phyloP scores from a whole-genome alignment of 1,140 invertebrate species.

The Geopemphigus sp. region DNA sequence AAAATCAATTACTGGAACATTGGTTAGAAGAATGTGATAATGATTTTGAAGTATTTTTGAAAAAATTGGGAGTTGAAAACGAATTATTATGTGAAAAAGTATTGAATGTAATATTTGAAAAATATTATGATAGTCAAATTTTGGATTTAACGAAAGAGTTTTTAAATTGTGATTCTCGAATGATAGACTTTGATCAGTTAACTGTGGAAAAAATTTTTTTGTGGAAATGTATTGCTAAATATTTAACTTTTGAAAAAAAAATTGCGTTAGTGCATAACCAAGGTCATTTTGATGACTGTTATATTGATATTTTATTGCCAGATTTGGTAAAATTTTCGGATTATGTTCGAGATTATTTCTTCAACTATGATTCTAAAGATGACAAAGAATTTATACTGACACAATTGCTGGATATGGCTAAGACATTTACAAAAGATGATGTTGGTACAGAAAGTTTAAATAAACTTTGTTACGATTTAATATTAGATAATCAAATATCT shows the following conservation, averaged over 20 bases:
- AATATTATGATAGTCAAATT: slow-evolving; percentile 32
- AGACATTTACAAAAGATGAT: slow-evolving; percentile 13
- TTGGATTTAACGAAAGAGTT: not conserved
- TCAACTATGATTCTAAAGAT: slow-evolving; percentile 2
- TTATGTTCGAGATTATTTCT: slow-evolving; percentile 32
- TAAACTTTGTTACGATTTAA: slow-evolving; percentile 36
- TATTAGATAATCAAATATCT: not conserved
- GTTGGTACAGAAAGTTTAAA: slow-evolving; percentile 8
- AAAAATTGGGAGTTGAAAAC: slow-evolving; percentile 15
- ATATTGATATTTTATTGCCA: slow-evolving; percentile 33
- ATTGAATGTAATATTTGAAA: slow-evolving; percentile 28
- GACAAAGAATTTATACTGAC: slow-evolving; percentile 28
- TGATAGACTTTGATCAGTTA: slow-evolving; percentile 21
- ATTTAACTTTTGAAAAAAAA: slow-evolving; percentile 35
- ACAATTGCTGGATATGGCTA: slow-evolving; percentile 37
- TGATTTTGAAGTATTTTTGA: slow-evolving; percentile 15
- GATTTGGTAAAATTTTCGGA: slow-evolving; percentile 28
- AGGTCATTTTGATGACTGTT: slow-evolving; percentile 1
- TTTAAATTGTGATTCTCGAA: slow-evolving; percentile 14
- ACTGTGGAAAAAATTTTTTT: slow-evolving; percentile 33
- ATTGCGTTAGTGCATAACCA: slow-evolving; percentile 2
- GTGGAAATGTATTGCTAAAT: slow-evolving; percentile 36
- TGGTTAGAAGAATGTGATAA: slow-evolving; percentile 11
- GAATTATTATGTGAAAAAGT: slow-evolving; percentile 21
- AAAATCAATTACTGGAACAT: not conserved